A percentile compares a stretch with the other conserved stretches of the same genome.
phyloP scores from a whole-genome alignment of 2,888 invertebrate genomes.

The Amiota mariae region DNA sequence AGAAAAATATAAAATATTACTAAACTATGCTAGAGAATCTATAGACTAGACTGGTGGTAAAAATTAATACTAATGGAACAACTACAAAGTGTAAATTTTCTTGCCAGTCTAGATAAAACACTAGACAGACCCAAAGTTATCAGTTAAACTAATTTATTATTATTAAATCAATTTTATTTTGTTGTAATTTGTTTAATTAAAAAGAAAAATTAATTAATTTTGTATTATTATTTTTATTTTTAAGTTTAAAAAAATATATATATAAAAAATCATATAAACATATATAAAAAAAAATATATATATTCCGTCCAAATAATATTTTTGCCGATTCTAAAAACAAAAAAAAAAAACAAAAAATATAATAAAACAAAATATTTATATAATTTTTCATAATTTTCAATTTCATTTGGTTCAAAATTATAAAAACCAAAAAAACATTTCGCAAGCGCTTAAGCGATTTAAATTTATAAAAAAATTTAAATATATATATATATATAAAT shows the following conservation, averaged over 20 bases:
- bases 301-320: constrained; percentile 73
- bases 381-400: not conserved
- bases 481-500: constrained; percentile 25
- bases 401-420: constrained; percentile 51
- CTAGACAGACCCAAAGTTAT: constrained; percentile 30
- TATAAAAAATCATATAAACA: constrained; percentile 58
- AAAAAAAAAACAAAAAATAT: constrained; percentile 13
- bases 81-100: not conserved
- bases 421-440: not conserved
- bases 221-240: constrained; percentile 30
- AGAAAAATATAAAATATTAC: constrained; percentile 29
- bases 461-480: constrained; percentile 18
- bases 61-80: too few species aligned
- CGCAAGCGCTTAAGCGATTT: constrained; percentile 11
- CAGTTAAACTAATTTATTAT: constrained; percentile 28
- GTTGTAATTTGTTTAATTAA: constrained; percentile 37
- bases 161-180: constrained; percentile 30
- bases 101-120: not conserved
- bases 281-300: constrained; percentile 56
- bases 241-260: constrained; percentile 59
- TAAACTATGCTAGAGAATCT: constrained; percentile 24
- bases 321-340: constrained; percentile 47
- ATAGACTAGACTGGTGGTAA: not conserved
- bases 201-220: constrained; percentile 30
- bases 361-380: not conserved